A percentile compares a stretch with the other conserved stretches of the same genome.
These are phyloP conservation scores for Petrolisthes manimaculis DNA, from an alignment of 2,888 invertebrate species.

Conservation along the genomic window DNA sequence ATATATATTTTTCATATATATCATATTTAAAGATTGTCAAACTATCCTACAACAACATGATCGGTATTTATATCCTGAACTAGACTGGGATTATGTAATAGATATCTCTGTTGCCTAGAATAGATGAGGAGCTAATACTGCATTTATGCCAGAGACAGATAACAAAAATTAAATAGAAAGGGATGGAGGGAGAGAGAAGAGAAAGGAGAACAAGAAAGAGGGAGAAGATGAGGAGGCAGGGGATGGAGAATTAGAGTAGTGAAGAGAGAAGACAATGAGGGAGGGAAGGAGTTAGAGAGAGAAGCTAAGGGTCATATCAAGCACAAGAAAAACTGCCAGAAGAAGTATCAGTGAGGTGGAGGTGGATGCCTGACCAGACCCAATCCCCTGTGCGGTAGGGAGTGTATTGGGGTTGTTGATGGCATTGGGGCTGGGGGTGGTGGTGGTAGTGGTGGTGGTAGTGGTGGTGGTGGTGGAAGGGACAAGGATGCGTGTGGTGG, in stretches of 20 bases:
- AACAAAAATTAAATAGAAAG: too few species aligned
- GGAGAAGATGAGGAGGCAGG: not conserved
- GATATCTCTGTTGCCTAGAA: too few species aligned
- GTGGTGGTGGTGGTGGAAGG: constrained; percentile 52
- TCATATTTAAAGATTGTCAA: too few species aligned
- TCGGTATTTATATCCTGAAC: too few species aligned
- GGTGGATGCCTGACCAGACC: not conserved
- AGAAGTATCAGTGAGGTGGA: not conserved
- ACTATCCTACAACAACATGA: too few species aligned
- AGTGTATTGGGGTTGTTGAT: not conserved
- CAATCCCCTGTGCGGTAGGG: not conserved
- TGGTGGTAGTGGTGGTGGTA: constrained; percentile 40
- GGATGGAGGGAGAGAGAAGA: not conserved
- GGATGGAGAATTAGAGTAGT: not conserved
- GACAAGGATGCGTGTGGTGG: constrained; percentile 25
- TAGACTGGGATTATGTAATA: too few species aligned
- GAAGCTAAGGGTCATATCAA: not conserved
- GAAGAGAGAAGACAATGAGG: not conserved
- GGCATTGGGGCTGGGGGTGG: constrained; percentile 10
- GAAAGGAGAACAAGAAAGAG: not conserved
- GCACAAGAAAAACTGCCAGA: not conserved
- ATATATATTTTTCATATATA: too few species aligned
- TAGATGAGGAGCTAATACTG: not conserved
- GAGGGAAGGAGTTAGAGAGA: too few species aligned
- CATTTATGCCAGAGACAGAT: too few species aligned